Base-by-base conservation (phyloP, 2,797 vertebrate genomes). In the Tiaroga cobitis region DNA sequence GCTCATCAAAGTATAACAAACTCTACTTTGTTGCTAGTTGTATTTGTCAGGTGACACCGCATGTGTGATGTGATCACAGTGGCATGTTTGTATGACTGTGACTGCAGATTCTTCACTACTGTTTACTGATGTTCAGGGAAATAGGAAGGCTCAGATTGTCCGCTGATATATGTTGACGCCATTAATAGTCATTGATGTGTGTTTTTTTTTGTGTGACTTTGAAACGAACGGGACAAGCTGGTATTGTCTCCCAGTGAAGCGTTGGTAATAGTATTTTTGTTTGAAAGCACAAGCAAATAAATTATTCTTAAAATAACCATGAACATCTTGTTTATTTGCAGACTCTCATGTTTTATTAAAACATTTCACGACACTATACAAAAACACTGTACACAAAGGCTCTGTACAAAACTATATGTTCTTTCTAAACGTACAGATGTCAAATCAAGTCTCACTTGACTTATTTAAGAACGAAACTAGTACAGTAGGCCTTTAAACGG, bases 341-440 rank as follows among this genome's bases (percentile, higher is more conserved):
- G 39, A 75, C 43, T 59, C 43, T 59, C 68, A 6, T 75, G 41
- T 76, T 92, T 94, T 94, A 95, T 93, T 95, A 92, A 93, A 94
- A 93, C 94, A 93, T 94, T 94, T 83, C 93, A 94, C 92, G 91
- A 92, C 92, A 84, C 81, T 82, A 68, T 72, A 81, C 82, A 80
- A 84, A 86, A 84, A 80, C 65, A 87, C 61, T 87, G 86, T 87
- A 84, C 86, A 84, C 76, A 29, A 72, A 78, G 70, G 70, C 70
- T 61, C 46, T 87, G 78, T 87, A 84, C 86, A 87, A 75, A 87
- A 84, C 86, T 81, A 75, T 85, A 85, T 24, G 69, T 67, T 51
- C 56, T 49, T 85, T 67, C 77, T 80, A 63, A 61, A 80, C 16
- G 13, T 37, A 69, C 75, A 43, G 34, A 49, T 67, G 29, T 29